Evolutionary conservation across 2,888 invertebrate species (phyloP).

Genomic region (Pristionchus maxplancki): DNA sequence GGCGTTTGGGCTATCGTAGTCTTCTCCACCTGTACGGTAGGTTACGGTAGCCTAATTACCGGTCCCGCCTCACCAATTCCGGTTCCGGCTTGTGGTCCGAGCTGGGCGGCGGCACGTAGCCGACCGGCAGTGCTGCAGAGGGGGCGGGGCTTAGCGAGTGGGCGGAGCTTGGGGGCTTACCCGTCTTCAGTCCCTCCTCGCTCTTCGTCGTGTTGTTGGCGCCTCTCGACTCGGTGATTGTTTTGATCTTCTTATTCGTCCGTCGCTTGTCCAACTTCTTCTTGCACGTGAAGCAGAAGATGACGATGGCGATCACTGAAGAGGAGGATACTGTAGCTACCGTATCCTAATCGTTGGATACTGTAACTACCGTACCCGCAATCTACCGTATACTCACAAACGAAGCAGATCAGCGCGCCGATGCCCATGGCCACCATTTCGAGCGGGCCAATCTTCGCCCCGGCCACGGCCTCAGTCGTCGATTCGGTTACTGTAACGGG

Average conservation of each 20-base stretch:
- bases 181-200: neutral
- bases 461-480: neutral
- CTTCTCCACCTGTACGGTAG: conserved; percentile 12
- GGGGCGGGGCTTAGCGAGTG: neutral
- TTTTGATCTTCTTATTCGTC: neutral
- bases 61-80: neutral
- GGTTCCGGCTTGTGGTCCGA: neutral
- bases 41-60: neutral
- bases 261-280: neutral
- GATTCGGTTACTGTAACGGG: neutral
- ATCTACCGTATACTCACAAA: neutral
- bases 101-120: neutral
- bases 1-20: neutral
- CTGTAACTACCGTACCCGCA: neutral
- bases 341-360: neutral
- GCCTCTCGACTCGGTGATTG: neutral
- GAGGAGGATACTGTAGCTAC: neutral
- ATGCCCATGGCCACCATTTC: neutral
- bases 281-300: neutral
- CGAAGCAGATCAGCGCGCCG: neutral
- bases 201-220: neutral
- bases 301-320: neutral
- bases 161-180: neutral
- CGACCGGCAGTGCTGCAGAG: neutral
- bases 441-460: neutral